Evolutionary conservation across 2,113 vertebrate species (phyloP).

Genomic region (Oryzias javanicus): DNA sequence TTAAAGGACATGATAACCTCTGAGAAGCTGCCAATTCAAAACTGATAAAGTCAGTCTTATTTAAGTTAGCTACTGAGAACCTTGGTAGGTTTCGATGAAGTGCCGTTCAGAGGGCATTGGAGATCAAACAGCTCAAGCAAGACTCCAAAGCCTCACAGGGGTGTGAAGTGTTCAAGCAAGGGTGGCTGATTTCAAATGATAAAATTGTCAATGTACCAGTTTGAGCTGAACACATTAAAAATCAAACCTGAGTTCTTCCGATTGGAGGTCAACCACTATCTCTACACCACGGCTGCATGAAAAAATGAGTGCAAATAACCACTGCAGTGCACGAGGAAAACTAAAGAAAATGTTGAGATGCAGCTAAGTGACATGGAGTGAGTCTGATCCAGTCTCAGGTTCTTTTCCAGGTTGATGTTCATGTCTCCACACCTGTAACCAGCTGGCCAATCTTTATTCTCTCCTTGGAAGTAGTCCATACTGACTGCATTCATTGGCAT

Average conservation of each 20-base stretch:
- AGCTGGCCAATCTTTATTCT: no score
- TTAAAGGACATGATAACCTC: no score
- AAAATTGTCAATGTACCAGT: constrained; percentile 59
- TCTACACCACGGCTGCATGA: constrained; percentile 6
- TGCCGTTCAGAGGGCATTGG: constrained; percentile 67
- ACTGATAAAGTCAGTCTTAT: constrained; percentile 18
- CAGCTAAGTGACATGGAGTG: no score
- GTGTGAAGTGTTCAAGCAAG: constrained; percentile 62
- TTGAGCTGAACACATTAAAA: constrained; percentile 31
- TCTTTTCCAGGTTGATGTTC: no score
- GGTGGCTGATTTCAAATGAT: constrained; percentile 56
- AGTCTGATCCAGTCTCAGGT: no score
- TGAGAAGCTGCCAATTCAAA: neutral
- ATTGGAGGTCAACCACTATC: constrained; percentile 6
- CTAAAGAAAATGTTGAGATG: no score
- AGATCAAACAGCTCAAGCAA: constrained; percentile 70
- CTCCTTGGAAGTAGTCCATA: no score
- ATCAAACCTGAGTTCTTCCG: constrained; percentile 9
- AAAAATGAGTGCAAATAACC: no score
- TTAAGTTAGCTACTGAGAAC: constrained; percentile 54
- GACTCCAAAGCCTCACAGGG: constrained; percentile 58
- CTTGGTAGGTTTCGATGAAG: constrained; percentile 27
- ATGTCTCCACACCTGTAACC: no score
- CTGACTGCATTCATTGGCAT: no score
- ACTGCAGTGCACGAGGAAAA: no score